Percentiles rank a stretch among this genome's conserved stretches.
Evolutionary conservation across 2,113 vertebrate genomes (phyloP).

Genomic region (Gila orcuttii): DNA sequence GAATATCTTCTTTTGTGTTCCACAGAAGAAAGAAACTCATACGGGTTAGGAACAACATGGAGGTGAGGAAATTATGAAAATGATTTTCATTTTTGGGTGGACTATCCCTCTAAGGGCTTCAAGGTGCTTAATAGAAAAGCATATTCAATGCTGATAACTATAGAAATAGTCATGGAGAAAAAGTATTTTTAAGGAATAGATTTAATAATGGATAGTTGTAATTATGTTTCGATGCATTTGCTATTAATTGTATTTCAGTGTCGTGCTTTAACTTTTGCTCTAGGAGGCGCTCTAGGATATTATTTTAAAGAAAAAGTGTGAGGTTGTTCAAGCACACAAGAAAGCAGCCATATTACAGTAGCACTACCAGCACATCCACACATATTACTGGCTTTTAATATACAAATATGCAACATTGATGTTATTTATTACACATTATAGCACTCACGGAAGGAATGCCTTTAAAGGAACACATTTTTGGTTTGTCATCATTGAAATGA

Average conservation of each 20-base stretch:
- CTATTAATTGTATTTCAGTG: neutral
- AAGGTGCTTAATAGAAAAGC: too few relatives aligned
- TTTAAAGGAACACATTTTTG: neutral
- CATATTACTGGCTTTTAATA: neutral
- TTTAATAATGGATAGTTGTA: too few relatives aligned
- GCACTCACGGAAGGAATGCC: neutral
- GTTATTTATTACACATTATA: neutral
- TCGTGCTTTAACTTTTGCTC: slow-evolving; percentile 9
- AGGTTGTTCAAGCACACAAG: neutral
- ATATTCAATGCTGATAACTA: too few relatives aligned
- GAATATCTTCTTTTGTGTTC: too few relatives aligned
- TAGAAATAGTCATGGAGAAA: too few relatives aligned
- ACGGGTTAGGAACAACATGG: too few relatives aligned
- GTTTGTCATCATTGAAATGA: neutral
- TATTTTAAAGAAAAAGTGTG: neutral
- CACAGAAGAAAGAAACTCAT: too few relatives aligned
- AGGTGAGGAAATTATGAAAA: too few relatives aligned
- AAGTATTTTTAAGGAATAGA: too few relatives aligned
- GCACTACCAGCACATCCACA: neutral
- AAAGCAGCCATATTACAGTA: neutral
- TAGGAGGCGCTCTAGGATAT: slow-evolving; percentile 40
- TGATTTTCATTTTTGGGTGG: too few relatives aligned
- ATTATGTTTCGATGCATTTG: too few relatives aligned
- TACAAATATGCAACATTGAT: neutral
- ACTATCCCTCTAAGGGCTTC: too few relatives aligned